phyloP scores from a whole-genome alignment of 2,888 invertebrate species.

The Danaus chrysippus region DNA sequence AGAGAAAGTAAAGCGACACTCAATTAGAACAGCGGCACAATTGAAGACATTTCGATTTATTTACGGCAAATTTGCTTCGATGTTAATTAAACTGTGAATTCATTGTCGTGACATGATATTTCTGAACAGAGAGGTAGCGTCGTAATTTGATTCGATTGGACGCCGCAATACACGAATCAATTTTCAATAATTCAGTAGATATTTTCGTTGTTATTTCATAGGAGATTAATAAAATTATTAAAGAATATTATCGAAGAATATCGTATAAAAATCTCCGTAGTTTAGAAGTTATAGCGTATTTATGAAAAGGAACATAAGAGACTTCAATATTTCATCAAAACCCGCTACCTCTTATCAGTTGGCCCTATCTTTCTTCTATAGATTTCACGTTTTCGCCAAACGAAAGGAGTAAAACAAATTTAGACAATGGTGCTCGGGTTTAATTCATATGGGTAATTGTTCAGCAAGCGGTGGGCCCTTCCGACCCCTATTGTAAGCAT shows the following conservation, averaged over 20 bases:
- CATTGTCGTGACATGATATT: background rate
- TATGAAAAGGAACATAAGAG: background rate
- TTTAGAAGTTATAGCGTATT: background rate
- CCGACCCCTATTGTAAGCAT: slow-evolving; percentile 3
- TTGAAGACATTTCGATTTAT: background rate
- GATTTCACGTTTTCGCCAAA: slow-evolving; percentile 18
- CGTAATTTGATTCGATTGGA: background rate
- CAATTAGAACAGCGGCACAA: slow-evolving; percentile 1
- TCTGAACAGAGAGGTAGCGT: background rate
- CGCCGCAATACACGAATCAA: background rate
- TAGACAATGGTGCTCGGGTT: slow-evolving; percentile 7
- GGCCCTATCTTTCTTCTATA: background rate
- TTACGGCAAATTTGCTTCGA: background rate
- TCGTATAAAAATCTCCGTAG: background rate
- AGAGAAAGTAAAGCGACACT: slow-evolving; percentile 10
- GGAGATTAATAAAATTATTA: background rate
- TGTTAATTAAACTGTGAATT: background rate
- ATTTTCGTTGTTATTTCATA: background rate
- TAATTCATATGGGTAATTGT: slow-evolving; percentile 19
- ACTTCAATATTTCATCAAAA: background rate
- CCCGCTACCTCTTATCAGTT: background rate
- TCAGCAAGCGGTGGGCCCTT: background rate
- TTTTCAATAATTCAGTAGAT: background rate
- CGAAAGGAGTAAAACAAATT: slow-evolving; percentile 18
- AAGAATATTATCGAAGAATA: background rate